These are phyloP conservation scores for Leucopsar rothschildi DNA, from an alignment of 2,113 vertebrate genomes.

Conservation along the genomic window DNA sequence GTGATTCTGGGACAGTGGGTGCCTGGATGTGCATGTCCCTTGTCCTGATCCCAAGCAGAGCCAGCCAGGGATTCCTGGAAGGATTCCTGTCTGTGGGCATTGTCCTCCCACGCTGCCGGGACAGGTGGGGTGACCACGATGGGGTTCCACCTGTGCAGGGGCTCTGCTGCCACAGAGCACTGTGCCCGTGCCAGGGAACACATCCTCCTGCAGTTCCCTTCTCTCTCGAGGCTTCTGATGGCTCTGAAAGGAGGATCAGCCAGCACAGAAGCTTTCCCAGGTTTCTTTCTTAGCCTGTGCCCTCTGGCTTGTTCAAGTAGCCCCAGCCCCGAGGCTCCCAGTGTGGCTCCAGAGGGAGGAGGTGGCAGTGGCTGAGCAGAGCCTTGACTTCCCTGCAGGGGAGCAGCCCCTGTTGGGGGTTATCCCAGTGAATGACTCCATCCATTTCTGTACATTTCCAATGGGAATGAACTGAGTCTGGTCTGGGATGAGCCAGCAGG, in stretches of 20 bases:
- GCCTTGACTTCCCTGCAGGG: background rate
- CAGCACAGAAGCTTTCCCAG: background rate
- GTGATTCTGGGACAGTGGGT: background rate
- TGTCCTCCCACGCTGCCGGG: background rate
- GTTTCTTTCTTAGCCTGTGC: background rate
- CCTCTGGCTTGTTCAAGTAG: background rate
- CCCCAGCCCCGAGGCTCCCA: fast-evolving
- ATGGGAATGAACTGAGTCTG: background rate
- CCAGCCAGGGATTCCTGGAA: background rate
- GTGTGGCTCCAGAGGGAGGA: background rate
- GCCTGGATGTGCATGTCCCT: background rate
- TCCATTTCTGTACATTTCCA: background rate
- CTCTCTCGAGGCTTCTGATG: background rate
- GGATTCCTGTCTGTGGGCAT: background rate
- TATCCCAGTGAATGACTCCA: background rate
- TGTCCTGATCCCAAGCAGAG: background rate
- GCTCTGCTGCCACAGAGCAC: background rate
- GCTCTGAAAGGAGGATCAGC: background rate
- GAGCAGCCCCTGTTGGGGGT: background rate
- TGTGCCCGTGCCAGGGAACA: background rate
- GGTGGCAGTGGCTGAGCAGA: background rate
- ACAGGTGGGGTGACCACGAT: fast-evolving
- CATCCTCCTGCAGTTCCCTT: background rate
- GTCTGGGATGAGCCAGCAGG: background rate
- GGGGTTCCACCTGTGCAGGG: background rate